Base-by-base conservation (phyloP, 2,888 invertebrate genomes). In the Stenotaenia linearis region DNA sequence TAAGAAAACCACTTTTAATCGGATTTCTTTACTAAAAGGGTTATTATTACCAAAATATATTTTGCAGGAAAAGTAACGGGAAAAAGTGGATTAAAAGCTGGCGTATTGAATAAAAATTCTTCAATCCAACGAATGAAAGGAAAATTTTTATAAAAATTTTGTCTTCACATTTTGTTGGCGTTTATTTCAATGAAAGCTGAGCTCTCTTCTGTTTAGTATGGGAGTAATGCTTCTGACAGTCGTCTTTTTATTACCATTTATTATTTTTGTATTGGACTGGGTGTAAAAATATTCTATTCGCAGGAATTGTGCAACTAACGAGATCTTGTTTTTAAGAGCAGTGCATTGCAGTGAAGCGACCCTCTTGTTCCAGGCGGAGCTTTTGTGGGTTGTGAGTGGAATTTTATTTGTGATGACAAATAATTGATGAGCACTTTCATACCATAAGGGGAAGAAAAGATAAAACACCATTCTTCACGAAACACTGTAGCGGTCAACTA, bases 371-470 rank as follows among this genome's bases (percentile, higher is more conserved):
- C 56, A 56, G 56, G 56, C 56, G 56, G 56, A 56, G 56, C 56
- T 56, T 56, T 56, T 56, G 56, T 56, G 56, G n/a, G 9, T 5
- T 18, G 56, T 56, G 56, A 40, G 18, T 56, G 18, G 56, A 56
- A 56, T 56, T 56, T 56, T 56, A 56, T 56, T 56, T 56, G 18
- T 18, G 56, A 56, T 6, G 56, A 56, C 56, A 56, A 56, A 56
- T 56, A 56, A 56, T 56, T 56, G 56, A 56, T 56, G 56, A 56
- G 56, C 56, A 56, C 56, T 56, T 56, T 56, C 56, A 23, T 21
- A 40, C 56, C 10, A 56, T 18, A 9, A 12, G 56, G 23, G 56
- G 56, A 56, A 18, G 23, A 21, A 9, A 56, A 56, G 56, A 56
- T 18, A 18, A 56, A 56, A 56, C 1, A 7, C 50, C 37, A 40